Base-by-base conservation (phyloP, 1,140 invertebrate species). In the Brevipalpus yothersi region DNA sequence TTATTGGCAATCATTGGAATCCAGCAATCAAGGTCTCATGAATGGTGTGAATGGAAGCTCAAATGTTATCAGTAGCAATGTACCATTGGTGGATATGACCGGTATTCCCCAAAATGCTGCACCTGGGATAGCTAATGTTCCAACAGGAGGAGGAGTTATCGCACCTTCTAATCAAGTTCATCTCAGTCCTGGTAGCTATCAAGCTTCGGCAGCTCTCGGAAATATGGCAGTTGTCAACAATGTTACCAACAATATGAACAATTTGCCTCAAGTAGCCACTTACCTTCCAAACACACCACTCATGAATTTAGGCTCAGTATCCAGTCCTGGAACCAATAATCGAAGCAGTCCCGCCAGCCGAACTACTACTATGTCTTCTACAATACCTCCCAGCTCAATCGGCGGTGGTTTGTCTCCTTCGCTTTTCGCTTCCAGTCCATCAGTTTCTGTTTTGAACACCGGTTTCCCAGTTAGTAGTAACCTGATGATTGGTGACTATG, bases 1-100 rank as follows among this genome's bases (percentile, higher is more conserved):
- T 45, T 90, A 89, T 68, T 91, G 87, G 87, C 79, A 80, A 58
- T 83, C 83, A 59, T 71, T 89, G 51, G 86, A 90, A 70, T 77
- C 80, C 7, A 56, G 5, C 15, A 45, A 12, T 56, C 31, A 42
- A n/a, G n/a, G 39, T 12, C 3, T 12, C 23, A 53, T 62, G 17
- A 59, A 47, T 41, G 53, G 53, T n/a, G 23, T 39, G 9, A 58
- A 57, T 60, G 58, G 56, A 11, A 51, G 56, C 31, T 21, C 58
- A 12, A 19, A 19, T 17, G 40, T 45, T 21, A 47, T n/a, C 3
- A 31, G 31, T 31, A 5, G 31, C 31, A 31, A 31, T 31, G 31
- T 31, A 31, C 31, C 31, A 31, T 13, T 55, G 9, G 45, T 41
- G 12, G 56, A 39, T 15, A 59, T 56, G 57, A 15, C 58, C 61